A percentile compares a stretch with the other conserved stretches of the same genome.
Conservation (phyloP, 2,113 vertebrate species). For the Tiliqua scincoides region DNA sequence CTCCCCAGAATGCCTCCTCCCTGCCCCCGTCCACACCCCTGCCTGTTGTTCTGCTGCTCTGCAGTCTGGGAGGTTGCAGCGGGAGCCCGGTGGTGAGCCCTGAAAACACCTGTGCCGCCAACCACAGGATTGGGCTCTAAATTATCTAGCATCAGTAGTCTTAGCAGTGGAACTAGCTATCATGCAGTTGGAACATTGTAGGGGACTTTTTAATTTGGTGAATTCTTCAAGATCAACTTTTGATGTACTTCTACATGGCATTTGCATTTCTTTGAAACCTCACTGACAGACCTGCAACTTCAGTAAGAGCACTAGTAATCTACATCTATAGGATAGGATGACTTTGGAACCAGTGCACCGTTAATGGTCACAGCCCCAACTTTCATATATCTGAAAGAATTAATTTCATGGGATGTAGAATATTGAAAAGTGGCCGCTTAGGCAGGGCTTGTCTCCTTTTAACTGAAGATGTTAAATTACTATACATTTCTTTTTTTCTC, state of each 20-base stretch:
- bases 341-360: not conserved
- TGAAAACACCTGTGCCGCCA: too few relatives aligned
- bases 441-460: not conserved
- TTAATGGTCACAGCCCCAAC: not conserved
- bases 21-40: too few relatives aligned
- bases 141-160: not conserved
- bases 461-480: constrained; percentile 1
- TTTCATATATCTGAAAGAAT: not conserved
- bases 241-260: not conserved
- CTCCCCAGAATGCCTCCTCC: too few relatives aligned
- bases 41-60: too few relatives aligned
- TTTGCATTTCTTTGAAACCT: not conserved
- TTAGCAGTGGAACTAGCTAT: not conserved
- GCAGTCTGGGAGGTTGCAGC: too few relatives aligned
- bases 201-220: not conserved
- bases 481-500: not conserved
- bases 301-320: not conserved
- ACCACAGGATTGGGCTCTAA: not conserved
- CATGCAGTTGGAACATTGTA: not conserved
- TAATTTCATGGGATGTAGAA: not conserved
- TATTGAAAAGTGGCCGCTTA: not conserved
- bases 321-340: not conserved
- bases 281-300: not conserved
- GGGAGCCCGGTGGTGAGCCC: too few relatives aligned
- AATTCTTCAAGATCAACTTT: not conserved